These are phyloP conservation scores for Polypterus bichir DNA, from an alignment of 2,113 vertebrate species.

Conservation along the genomic window DNA sequence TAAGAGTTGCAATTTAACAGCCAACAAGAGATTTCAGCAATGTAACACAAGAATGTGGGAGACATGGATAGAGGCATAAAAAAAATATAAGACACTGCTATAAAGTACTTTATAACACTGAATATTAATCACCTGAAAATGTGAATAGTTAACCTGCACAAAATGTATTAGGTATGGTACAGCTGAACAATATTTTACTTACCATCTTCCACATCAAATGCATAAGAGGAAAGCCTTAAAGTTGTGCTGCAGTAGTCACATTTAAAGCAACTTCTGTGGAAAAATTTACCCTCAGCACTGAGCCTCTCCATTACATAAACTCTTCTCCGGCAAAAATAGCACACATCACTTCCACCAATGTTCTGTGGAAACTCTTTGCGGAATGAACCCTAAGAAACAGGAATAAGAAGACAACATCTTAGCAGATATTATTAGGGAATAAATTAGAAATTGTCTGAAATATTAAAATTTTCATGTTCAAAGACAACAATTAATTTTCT, in stretches of 20 bases:
- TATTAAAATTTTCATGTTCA: too few species aligned
- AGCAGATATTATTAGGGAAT: too few species aligned
- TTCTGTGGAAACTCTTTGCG: slow-evolving; percentile 93
- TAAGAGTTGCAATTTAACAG: too few species aligned
- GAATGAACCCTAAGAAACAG: slow-evolving; percentile 60
- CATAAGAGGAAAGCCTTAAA: slow-evolving; percentile 79
- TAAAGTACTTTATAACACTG: too few species aligned
- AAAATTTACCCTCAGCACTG: slow-evolving; percentile 93
- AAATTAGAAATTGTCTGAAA: too few species aligned
- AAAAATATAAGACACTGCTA: too few species aligned
- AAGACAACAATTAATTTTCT: too few species aligned
- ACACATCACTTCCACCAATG: slow-evolving; percentile 89
- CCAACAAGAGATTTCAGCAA: too few species aligned
- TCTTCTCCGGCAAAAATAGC: slow-evolving; percentile 85
- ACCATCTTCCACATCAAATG: slow-evolving; percentile 85
- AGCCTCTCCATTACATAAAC: slow-evolving; percentile 96
- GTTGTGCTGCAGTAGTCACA: slow-evolving; percentile 87
- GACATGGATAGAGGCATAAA: too few species aligned
- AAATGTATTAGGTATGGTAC: not conserved
- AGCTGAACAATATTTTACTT: slow-evolving; percentile 23
- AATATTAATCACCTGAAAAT: too few species aligned
- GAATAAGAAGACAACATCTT: not conserved
- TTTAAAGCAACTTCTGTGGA: slow-evolving; percentile 96
- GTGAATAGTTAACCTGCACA: not conserved
- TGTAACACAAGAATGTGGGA: too few species aligned